Evolutionary conservation across 2,797 vertebrate species (phyloP).

Genomic region (Philypnodon macrostomus): DNA sequence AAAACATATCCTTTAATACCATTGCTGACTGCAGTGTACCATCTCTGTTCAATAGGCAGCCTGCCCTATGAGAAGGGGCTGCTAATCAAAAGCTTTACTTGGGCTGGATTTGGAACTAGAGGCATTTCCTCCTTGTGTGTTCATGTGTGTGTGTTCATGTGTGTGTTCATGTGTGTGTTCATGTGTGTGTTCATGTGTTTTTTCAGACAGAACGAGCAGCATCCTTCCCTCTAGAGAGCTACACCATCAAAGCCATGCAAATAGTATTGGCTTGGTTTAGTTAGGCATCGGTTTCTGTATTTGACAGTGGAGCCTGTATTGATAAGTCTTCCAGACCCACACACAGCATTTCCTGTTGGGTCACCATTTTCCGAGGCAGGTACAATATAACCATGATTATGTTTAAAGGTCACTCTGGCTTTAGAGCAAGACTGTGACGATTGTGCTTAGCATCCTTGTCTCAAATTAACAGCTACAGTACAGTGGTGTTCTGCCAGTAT

Average conservation of each 20-base stretch:
- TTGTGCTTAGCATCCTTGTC: no score
- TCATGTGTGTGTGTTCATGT: no score
- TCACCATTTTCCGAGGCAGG: conserved; percentile 33
- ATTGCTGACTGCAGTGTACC: no score
- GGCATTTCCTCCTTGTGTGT: no score
- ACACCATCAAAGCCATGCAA: conserved; percentile 68
- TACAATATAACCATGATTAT: conserved; percentile 53
- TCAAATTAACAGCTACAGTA: background rate
- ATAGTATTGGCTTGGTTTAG: conserved; percentile 43
- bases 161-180: no score
- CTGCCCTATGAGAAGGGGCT: no score
- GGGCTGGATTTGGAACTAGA: no score
- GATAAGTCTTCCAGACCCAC: conserved; percentile 8
- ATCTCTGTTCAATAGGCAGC: no score
- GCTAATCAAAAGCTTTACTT: no score
- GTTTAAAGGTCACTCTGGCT: conserved; percentile 64
- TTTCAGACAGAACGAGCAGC: conserved; percentile 32
- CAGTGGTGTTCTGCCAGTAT: background rate
- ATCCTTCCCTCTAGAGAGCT: conserved; percentile 40
- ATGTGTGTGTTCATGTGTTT: conserved; percentile 24
- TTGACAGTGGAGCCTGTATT: background rate
- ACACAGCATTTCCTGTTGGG: conserved; percentile 7
- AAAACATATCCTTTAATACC: no score
- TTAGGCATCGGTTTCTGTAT: conserved; percentile 59
- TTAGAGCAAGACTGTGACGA: conserved; percentile 19